These are phyloP conservation scores for Esox masquinongy DNA, from an alignment of 2,797 vertebrate species.

Conservation along the genomic window DNA sequence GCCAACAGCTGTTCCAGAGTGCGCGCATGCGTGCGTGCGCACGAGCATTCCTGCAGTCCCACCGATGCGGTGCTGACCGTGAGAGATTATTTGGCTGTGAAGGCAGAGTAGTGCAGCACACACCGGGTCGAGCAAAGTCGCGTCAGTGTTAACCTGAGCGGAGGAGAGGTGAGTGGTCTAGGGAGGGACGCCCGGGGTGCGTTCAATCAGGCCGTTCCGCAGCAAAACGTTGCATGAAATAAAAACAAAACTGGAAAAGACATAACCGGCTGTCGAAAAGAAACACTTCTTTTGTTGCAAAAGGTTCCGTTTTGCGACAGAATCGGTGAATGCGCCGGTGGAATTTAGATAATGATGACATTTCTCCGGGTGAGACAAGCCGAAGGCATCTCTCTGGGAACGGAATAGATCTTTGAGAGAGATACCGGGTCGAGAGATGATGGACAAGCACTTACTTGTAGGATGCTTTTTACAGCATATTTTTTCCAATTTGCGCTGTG, in stretches of 20 bases:
- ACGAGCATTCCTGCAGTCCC: conserved; percentile 48
- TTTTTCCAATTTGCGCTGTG: not conserved
- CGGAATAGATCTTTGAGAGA: not conserved
- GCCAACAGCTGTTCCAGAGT: conserved; percentile 69
- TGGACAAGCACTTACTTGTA: conserved; percentile 62
- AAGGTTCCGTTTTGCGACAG: no score
- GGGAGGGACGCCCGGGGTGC: conserved; percentile 23
- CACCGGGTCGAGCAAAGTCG: not conserved
- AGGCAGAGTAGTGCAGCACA: not conserved
- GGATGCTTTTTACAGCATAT: conserved; percentile 39
- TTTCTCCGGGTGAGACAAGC: conserved; percentile 58
- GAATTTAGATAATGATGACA: conserved; percentile 59
- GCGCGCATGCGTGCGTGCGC: conserved; percentile 39
- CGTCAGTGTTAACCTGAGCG: conserved; percentile 7
- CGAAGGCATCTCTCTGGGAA: conserved; percentile 37
- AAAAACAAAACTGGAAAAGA: no score
- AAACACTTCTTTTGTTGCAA: no score
- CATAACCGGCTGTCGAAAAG: no score
- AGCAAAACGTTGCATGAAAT: no score
- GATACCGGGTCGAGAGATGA: conserved; percentile 29
- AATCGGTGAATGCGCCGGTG: conserved; percentile 11
- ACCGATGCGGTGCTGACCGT: not conserved
- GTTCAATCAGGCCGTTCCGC: no score
- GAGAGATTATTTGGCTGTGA: not conserved
- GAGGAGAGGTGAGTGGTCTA: conserved; percentile 33